Evolutionary conservation across 2,113 vertebrate species (phyloP), one percentile per base, ranked within the genome.

Genomic region (Motacilla tschutschensis): DNA sequence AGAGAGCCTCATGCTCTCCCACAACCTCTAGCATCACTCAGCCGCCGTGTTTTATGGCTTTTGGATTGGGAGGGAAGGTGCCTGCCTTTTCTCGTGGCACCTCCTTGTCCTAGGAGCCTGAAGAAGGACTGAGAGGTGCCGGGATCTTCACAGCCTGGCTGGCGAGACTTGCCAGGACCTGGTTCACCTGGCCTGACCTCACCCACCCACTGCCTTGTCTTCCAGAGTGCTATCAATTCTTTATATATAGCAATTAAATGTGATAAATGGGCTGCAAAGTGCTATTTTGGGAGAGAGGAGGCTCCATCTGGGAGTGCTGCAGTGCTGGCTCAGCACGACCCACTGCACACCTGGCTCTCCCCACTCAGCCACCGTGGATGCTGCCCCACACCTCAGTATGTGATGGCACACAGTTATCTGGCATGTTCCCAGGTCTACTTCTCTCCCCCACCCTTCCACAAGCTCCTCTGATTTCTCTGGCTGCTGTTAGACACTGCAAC

Each of bases 341-440:
- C 62, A 18, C 50, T 10, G 40, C 40, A 33, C 40, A 31, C 29
- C 73, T 29, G 74, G 66, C n/a, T 46, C 29, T 63, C 36, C 62
- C 50, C 66, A 3, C 6, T 17, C 18, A 9, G 17, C 20, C 7
- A 7, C 5, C 4, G 2, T 7, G 26, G n/a, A 3, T 22, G 31
- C 59, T 66, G 69, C 46, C 88, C 57, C 74, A 8, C 1, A 1
- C 46, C 18, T 22, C 5, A 40, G 33, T 26, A 40, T 15, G 58
- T 21, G 44, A 64, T 11, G 43, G 17, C 17, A 57, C 31, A 5
- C 6, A 6, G 21, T 4, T 21, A 17, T 13, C 10, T 44, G 47
- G 29, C 20, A 4, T 1, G 7, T 46, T 53, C 47, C 83, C 67
- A 25, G 18, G 2, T 0, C 15, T 31, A 0, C 13, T 44, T 38